phyloP scores from a whole-genome alignment of 1,140 invertebrate species.

The Drosophila persimilis region DNA sequence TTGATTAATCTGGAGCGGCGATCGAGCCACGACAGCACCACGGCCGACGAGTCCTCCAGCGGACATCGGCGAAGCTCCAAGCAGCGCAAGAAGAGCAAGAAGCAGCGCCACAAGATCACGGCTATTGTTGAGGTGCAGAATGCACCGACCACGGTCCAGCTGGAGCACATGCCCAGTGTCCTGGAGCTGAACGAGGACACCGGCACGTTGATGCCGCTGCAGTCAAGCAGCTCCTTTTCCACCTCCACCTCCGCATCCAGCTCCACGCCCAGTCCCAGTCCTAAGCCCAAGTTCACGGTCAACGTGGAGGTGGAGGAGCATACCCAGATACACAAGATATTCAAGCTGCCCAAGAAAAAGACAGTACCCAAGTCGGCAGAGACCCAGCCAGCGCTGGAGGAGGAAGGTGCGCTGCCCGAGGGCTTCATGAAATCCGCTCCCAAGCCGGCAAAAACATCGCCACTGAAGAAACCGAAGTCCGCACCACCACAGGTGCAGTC shows the following conservation, averaged over 20 bases:
- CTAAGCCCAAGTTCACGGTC: conserved; percentile 70
- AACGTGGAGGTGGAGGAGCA: conserved; percentile 80
- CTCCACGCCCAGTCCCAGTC: conserved; percentile 36
- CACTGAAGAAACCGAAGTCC: conserved; percentile 46
- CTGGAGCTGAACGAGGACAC: conserved; percentile 55
- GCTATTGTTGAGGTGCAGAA: conserved; percentile 73
- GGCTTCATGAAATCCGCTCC: conserved; percentile 69
- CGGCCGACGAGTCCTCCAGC: conserved; percentile 46
- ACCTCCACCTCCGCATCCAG: conserved; percentile 11
- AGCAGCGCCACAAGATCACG: conserved; percentile 73
- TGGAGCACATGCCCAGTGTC: conserved; percentile 56
- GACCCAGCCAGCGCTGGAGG: neutral
- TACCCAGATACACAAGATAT: conserved; percentile 72
- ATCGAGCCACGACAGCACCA: conserved; percentile 70
- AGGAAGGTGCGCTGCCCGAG: conserved; percentile 49
- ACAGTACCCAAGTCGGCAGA: conserved; percentile 14
- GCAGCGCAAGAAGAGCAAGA: conserved; percentile 64
- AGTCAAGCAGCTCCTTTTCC: neutral
- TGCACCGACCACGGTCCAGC: conserved; percentile 13
- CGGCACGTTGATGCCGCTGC: neutral
- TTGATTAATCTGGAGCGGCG: conserved; percentile 68
- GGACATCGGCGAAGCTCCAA: conserved; percentile 38
- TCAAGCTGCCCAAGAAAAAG: conserved; percentile 82
- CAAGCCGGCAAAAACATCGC: conserved; percentile 62
- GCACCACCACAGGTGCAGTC: neutral